Conservation (phyloP, 1,140 invertebrate species). For the Pachyrhynchus sulphureomaculatus region DNA sequence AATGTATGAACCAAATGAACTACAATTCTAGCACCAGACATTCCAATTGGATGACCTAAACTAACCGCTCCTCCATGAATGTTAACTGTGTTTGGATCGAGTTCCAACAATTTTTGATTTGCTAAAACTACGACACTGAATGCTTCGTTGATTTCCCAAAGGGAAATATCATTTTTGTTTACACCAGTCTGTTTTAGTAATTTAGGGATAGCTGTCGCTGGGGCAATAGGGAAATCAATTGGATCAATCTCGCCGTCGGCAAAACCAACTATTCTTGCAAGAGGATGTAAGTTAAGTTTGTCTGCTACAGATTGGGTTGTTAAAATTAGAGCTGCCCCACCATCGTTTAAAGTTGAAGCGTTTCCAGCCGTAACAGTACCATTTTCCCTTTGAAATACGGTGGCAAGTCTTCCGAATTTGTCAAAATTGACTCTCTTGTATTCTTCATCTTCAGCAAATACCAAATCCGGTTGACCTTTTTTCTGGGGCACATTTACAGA, state of each 20-base stretch:
- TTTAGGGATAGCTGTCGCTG: conserved; percentile 86
- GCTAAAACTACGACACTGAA: conserved; percentile 95
- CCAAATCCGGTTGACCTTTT: conserved; percentile 73
- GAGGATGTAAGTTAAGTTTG: conserved; percentile 76
- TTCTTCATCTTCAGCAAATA: conserved; percentile 91
- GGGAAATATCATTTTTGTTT: conserved; percentile 82
- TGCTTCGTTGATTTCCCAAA: conserved; percentile 99
- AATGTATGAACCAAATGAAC: conserved; percentile 89
- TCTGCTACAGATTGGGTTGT: conserved; percentile 77
- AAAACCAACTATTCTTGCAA: conserved; percentile 89
- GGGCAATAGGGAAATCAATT: conserved; percentile 98
- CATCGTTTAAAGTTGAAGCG: conserved; percentile 97
- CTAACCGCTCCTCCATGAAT: conserved; percentile 97
- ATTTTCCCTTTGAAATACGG: conserved; percentile 91
- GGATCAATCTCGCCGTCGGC: conserved; percentile 95
- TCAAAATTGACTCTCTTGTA: conserved; percentile 93
- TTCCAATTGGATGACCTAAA: conserved; percentile 98
- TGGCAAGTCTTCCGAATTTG: conserved; percentile 84
- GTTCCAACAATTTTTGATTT: conserved; percentile 84
- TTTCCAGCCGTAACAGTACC: conserved; percentile 99
- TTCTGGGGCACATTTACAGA: conserved; percentile 82
- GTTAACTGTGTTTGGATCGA: conserved; percentile 91
- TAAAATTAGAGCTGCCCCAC: conserved; percentile 88
- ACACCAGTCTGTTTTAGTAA: conserved; percentile 78
- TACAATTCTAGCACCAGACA: conserved; percentile 95